Evolutionary conservation across 2,113 vertebrate genomes (phyloP), one percentile per base, ranked within the genome.

Genomic region (Dromiciops gliroides): DNA sequence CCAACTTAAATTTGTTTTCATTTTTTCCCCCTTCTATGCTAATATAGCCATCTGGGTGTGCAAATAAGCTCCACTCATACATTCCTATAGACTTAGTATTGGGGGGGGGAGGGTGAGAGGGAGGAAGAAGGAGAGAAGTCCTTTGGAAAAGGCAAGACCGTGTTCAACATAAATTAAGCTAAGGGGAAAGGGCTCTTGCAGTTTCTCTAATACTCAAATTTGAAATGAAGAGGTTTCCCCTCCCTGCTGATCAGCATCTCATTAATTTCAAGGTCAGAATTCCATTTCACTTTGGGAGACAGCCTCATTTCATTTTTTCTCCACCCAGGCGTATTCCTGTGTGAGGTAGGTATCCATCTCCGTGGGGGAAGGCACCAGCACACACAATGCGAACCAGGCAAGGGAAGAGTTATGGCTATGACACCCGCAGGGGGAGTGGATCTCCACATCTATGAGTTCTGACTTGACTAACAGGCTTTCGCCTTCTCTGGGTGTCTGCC

Each of bases 281-380:
- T 97, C 97, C 97, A 97, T 97, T 97, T 97, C 96, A 98, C 98
- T 97, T 97, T 97, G 97, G 97, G 95, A 97, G 97, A 97, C 97
- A 97, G 98, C 97, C 93, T 98, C 97, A 98, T 98, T 98, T 98
- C 97, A 97, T 98, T 98, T 90, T 97, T 98, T 97, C 97, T 98
- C 98, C 97, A 98, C 95, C 98, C 98, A 98, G 98, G 98, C 97
- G 96, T 98, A 97, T 92, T 97, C 98, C 97, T 97, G 92, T 95
- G 95, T 94, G 96, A 97, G 97, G 97, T 97, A 94, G 97, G 97
- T 97, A 95, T 96, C 96, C 94, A 95, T 97, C 96, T 98, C 97
- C 93, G 90, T 37, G 94, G 97, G 95, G 97, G 96, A 23, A 49
- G 96, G 95, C 95, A 97, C 97, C 95, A 96, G 95, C 95, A 97